Conservation (phyloP, 2,888 invertebrate species). For the Drosophila cognata region DNA sequence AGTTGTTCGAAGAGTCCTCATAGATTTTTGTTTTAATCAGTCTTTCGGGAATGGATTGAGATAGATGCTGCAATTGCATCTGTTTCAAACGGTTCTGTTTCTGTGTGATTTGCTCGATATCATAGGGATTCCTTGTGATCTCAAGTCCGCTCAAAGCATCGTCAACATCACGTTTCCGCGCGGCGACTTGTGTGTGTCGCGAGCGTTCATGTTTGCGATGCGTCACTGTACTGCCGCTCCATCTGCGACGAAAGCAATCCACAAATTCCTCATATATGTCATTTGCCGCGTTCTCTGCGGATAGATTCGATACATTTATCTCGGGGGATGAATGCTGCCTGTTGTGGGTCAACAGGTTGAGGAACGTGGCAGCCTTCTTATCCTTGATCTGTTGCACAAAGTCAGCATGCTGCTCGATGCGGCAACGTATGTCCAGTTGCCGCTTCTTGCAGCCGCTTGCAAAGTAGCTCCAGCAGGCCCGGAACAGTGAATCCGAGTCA, state of each 20-base stretch:
- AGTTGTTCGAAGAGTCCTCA: neutral
- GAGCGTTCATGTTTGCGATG: slow-evolving; percentile 1
- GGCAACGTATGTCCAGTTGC: slow-evolving; percentile 31
- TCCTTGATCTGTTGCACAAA: slow-evolving; percentile 8
- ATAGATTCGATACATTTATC: neutral
- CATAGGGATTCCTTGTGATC: slow-evolving; percentile 36
- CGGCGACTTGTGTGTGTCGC: neutral
- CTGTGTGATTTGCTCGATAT: slow-evolving; percentile 8
- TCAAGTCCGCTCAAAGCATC: neutral
- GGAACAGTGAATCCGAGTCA: slow-evolving; percentile 35
- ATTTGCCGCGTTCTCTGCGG: slow-evolving; percentile 3
- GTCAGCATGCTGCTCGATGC: slow-evolving; percentile 37
- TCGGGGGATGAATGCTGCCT: too few relatives aligned
- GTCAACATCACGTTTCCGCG: neutral
- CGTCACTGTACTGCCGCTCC: neutral
- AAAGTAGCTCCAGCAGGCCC: slow-evolving; percentile 52
- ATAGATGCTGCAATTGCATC: neutral
- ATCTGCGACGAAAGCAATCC: slow-evolving; percentile 29
- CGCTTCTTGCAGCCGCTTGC: slow-evolving; percentile 46
- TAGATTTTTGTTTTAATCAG: neutral
- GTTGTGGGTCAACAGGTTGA: slow-evolving; percentile 3
- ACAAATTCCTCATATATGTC: slow-evolving; percentile 30
- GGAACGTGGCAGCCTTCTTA: neutral
- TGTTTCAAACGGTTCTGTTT: slow-evolving; percentile 10
- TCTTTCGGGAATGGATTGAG: neutral